Percentiles rank a stretch among this genome's conserved stretches.
Conservation (phyloP, 2,888 invertebrate genomes). For the Eurois occulta region DNA sequence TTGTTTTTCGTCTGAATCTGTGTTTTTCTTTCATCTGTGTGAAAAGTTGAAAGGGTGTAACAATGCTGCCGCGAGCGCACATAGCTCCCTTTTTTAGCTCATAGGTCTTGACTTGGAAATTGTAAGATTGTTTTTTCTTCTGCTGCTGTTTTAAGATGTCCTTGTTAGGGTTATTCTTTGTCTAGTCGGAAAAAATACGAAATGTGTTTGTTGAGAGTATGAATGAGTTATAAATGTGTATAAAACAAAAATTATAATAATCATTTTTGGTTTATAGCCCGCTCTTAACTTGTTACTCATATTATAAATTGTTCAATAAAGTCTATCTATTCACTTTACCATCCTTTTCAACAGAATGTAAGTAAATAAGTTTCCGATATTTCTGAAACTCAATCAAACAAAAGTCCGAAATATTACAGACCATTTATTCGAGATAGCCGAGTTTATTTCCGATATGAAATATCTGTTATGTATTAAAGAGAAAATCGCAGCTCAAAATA, state of each 20-base stretch:
- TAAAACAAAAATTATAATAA: neutral
- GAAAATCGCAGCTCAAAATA: slow-evolving; percentile 29
- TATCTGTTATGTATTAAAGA: slow-evolving; percentile 25
- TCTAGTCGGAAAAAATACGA: neutral
- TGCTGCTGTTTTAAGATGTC: slow-evolving; percentile 19
- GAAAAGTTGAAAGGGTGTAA: slow-evolving; percentile 61
- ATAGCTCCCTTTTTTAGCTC: slow-evolving; percentile 49
- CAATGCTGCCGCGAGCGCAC: slow-evolving; percentile 53
- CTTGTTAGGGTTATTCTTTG: slow-evolving; percentile 21
- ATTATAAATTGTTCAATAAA: neutral
- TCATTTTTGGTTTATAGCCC: neutral
- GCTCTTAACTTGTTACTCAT: neutral
- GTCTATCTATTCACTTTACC: neutral
- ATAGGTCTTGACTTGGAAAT: slow-evolving; percentile 41
- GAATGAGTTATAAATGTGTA: neutral
- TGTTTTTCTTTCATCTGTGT: slow-evolving; percentile 68
- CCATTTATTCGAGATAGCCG: neutral
- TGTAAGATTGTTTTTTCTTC: slow-evolving; percentile 34
- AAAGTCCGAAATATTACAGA: neutral
- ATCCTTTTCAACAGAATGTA: neutral
- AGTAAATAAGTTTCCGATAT: neutral
- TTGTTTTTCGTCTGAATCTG: slow-evolving; percentile 66
- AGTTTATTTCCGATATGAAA: slow-evolving; percentile 5
- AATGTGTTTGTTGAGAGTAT: neutral
- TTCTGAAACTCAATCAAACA: neutral